phyloP scores from a whole-genome alignment of 2,113 vertebrate species.

The Girardinichthys multiradiatus region DNA sequence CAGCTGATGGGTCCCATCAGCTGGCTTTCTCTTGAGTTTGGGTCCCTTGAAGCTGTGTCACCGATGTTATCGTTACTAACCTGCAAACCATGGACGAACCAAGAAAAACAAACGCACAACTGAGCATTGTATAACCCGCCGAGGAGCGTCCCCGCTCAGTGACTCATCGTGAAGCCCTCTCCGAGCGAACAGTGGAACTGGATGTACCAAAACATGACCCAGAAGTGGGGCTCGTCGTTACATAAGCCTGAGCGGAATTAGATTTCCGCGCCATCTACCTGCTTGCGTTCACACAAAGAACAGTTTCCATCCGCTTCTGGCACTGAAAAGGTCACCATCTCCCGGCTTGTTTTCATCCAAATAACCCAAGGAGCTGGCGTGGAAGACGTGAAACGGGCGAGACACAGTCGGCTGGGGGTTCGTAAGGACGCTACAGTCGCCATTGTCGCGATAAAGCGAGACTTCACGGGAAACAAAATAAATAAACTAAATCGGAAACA shows the following conservation, averaged over 20 bases:
- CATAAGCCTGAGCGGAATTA: conserved; percentile 50
- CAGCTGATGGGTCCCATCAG: background rate
- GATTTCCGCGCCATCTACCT: conserved; percentile 39
- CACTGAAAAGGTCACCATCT: background rate
- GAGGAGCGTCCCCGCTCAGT: conserved; percentile 31
- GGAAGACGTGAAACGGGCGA: background rate
- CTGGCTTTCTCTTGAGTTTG: background rate
- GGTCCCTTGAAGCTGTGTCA: background rate
- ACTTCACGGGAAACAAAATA: conserved; percentile 23
- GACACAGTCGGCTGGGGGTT: background rate
- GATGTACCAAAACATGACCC: conserved; percentile 74
- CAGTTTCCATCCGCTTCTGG: background rate
- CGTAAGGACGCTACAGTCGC: background rate
- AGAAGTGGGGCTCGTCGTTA: conserved; percentile 58
- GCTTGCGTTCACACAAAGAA: conserved; percentile 29
- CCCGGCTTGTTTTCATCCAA: conserved; percentile 32
- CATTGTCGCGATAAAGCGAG: background rate
- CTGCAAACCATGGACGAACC: background rate
- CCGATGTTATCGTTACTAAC: background rate
- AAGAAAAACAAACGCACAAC: conserved; percentile 11
- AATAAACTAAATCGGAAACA: conserved; percentile 46
- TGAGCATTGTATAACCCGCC: background rate
- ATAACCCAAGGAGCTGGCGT: conserved; percentile 1
- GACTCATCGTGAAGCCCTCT: conserved; percentile 69
- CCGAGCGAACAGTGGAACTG: conserved; percentile 53